Percentiles rank a stretch among this genome's conserved stretches.
Conservation (phyloP, 2,888 invertebrate species). For the Hemaris fuciformis region DNA sequence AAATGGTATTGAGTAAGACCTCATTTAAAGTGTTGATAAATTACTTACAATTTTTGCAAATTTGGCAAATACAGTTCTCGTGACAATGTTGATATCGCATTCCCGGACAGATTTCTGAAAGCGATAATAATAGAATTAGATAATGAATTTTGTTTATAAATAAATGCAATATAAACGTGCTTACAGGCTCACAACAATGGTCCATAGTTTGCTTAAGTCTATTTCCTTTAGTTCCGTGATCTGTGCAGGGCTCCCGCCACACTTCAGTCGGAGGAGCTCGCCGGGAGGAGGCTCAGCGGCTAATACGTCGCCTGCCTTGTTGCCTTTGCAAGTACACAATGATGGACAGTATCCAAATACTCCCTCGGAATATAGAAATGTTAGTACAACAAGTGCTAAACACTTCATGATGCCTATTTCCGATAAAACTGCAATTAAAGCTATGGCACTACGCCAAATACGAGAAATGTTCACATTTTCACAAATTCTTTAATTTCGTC, state of each 20-base stretch:
- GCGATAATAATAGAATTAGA: conserved; percentile 23
- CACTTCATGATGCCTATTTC: conserved; percentile 65
- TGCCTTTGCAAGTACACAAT: conserved; percentile 80
- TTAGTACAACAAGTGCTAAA: conserved; percentile 48
- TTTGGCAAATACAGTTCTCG: conserved; percentile 84
- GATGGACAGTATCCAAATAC: conserved; percentile 67
- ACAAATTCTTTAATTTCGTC: conserved; percentile 57
- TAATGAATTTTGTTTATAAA: not conserved
- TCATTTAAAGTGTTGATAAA: not conserved
- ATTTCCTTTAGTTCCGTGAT: conserved; percentile 83
- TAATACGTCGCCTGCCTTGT: conserved; percentile 77
- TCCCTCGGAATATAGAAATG: conserved; percentile 45
- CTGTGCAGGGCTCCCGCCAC: conserved; percentile 82
- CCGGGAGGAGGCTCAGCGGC: conserved; percentile 77
- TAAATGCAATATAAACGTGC: conserved; percentile 41
- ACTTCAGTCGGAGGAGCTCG: conserved; percentile 83
- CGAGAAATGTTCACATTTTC: conserved; percentile 74
- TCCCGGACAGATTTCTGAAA: conserved; percentile 85
- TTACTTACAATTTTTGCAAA: conserved; percentile 87
- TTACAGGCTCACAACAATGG: conserved; percentile 85
- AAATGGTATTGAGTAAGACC: not conserved
- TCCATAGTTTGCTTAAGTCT: conserved; percentile 82
- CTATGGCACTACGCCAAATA: conserved; percentile 77
- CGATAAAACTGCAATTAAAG: conserved; percentile 61
- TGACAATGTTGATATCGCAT: conserved; percentile 81